Conservation (phyloP, 2,888 invertebrate species). For the Nudaria mundana region DNA sequence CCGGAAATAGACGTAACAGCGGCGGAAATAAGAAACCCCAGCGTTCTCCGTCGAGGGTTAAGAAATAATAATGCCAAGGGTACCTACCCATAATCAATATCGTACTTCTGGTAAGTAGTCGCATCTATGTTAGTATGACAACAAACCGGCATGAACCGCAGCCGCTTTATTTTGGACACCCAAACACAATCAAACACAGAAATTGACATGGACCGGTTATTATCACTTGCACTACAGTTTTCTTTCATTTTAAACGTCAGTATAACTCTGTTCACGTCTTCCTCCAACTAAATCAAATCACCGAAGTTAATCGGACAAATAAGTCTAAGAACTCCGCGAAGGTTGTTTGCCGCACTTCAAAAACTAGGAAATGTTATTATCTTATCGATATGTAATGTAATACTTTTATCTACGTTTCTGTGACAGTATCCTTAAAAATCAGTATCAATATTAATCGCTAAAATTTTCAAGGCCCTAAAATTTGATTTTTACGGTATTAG, state of each 20-base stretch:
- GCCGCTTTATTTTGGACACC: slow-evolving; percentile 15
- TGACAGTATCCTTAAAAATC: slow-evolving; percentile 27
- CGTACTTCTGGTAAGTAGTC: too few relatives aligned
- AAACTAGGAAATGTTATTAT: slow-evolving; percentile 27
- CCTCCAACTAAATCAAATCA: slow-evolving; percentile 10
- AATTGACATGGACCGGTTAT: not conserved
- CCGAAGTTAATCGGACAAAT: not conserved
- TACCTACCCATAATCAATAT: too few relatives aligned
- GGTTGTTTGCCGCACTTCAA: slow-evolving; percentile 11
- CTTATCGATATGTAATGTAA: slow-evolving; percentile 20
- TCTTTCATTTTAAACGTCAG: slow-evolving; percentile 14
- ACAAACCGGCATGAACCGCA: slow-evolving; percentile 17
- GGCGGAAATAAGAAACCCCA: too few relatives aligned
- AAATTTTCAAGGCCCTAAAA: slow-evolving; percentile 19
- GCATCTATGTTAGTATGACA: slow-evolving; percentile 9
- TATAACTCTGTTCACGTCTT: not conserved
- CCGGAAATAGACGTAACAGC: too few relatives aligned
- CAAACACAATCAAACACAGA: slow-evolving; percentile 10
- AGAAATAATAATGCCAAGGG: too few relatives aligned
- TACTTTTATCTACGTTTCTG: slow-evolving; percentile 17
- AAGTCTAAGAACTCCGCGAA: slow-evolving; percentile 15
- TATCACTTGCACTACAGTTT: slow-evolving; percentile 12
- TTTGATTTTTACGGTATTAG: not conserved
- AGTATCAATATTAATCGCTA: slow-evolving; percentile 24
- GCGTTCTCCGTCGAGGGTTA: too few relatives aligned